These are phyloP conservation scores for Pemphigus obesinymphae DNA, from an alignment of 1,140 invertebrate genomes.

Conservation along the genomic window DNA sequence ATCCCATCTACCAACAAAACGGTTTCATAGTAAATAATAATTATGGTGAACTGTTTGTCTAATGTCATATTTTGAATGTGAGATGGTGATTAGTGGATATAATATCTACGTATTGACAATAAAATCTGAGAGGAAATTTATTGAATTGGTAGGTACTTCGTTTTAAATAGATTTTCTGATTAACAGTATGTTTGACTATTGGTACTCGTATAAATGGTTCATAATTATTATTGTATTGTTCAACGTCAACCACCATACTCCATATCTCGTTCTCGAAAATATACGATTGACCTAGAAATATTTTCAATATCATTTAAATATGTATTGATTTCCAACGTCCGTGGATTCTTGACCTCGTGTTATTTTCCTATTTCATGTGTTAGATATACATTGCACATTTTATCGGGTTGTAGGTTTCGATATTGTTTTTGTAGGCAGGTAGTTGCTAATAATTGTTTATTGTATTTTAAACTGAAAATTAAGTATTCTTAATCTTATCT, in stretches of 20 bases:
- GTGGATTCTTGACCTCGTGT: neutral
- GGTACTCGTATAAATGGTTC: neutral
- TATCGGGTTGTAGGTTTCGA: neutral
- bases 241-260: neutral
- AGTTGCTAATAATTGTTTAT: neutral
- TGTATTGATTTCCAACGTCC: neutral
- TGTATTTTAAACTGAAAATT: neutral
- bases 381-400: neutral
- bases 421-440: neutral
- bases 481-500: neutral
- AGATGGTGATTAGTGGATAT: too few relatives aligned
- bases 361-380: neutral
- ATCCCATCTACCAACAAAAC: too few relatives aligned
- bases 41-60: too few relatives aligned
- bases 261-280: neutral
- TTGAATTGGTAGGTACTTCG: too few relatives aligned
- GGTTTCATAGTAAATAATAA: too few relatives aligned
- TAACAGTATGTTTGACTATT: too few relatives aligned
- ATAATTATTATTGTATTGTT: neutral
- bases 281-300: neutral
- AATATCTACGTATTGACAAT: too few relatives aligned
- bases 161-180: too few relatives aligned
- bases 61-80: too few relatives aligned
- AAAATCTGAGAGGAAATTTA: too few relatives aligned
- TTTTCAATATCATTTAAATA: neutral